Percentiles rank a stretch among this genome's conserved stretches.
Conservation (phyloP, 2,797 vertebrate genomes). For the Enteromius afrohamiltoni region DNA sequence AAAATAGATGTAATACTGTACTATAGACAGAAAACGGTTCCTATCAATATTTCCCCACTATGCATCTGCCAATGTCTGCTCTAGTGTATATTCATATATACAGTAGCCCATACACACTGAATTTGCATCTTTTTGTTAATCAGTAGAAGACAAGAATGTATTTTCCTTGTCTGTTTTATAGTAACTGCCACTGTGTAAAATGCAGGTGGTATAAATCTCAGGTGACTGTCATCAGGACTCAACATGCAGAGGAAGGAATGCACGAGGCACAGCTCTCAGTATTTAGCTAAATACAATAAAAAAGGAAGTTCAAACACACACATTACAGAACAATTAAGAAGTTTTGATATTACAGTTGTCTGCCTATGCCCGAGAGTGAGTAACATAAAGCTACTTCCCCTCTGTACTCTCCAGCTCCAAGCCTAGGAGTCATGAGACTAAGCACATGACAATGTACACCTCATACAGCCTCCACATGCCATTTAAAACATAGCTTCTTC, state of each 20-base stretch:
- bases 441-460: constrained; percentile 43
- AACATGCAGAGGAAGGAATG: background rate
- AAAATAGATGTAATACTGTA: background rate
- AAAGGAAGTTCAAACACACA: background rate
- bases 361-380: background rate
- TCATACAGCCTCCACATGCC: background rate
- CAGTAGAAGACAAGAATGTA: background rate
- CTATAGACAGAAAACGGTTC: background rate
- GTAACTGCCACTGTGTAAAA: background rate
- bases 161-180: constrained; percentile 12
- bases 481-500: background rate
- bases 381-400: constrained; percentile 34
- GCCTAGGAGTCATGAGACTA: constrained; percentile 46
- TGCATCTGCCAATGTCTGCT: background rate
- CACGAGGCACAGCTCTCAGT: background rate
- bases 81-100: background rate
- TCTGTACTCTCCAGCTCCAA: constrained; percentile 42
- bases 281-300: too few relatives aligned
- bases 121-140: background rate
- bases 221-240: constrained; percentile 2
- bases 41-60: background rate
- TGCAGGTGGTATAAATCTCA: constrained; percentile 17
- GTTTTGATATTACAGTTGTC: background rate
- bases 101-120: background rate
- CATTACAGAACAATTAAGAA: background rate